Percentiles rank a stretch among this genome's conserved stretches.
phyloP scores from a whole-genome alignment of 2,797 vertebrate genomes.

The Tangara arthus region DNA sequence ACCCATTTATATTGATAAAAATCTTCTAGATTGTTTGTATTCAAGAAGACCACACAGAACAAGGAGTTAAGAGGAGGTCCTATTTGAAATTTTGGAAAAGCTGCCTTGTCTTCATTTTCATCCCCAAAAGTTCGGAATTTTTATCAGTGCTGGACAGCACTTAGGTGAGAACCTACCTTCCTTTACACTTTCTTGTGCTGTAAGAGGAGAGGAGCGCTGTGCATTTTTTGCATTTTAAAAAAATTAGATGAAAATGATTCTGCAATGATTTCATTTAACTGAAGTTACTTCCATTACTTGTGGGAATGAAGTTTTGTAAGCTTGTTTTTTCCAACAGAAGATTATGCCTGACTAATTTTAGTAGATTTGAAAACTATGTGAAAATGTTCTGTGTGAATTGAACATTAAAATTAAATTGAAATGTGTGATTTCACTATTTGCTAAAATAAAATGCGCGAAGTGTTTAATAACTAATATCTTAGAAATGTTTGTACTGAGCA shows the following conservation, averaged over 20 bases:
- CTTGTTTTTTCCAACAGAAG: not conserved
- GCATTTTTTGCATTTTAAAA: not conserved
- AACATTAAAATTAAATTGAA: constrained; percentile 40
- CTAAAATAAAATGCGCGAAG: constrained; percentile 1
- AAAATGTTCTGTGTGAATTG: not conserved
- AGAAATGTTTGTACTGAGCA: not conserved
- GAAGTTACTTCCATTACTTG: not conserved
- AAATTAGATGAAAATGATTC: not conserved
- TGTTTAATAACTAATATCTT: not conserved
- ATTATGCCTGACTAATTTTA: not conserved
- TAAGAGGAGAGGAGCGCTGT: not conserved
- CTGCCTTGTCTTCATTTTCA: not conserved
- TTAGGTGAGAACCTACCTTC: not conserved
- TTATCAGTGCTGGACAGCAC: not conserved
- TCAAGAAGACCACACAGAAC: not conserved
- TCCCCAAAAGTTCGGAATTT: not conserved
- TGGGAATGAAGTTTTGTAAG: not conserved
- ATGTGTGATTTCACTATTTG: not conserved
- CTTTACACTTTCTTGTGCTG: not conserved
- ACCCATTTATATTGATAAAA: not conserved
- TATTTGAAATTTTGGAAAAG: not conserved
- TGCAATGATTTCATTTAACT: not conserved
- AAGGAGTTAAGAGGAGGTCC: not conserved
- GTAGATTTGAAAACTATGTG: not conserved
- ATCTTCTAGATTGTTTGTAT: not conserved